phyloP scores from a whole-genome alignment of 1,140 invertebrate genomes.

The Stratiolaelaps scimitus region DNA sequence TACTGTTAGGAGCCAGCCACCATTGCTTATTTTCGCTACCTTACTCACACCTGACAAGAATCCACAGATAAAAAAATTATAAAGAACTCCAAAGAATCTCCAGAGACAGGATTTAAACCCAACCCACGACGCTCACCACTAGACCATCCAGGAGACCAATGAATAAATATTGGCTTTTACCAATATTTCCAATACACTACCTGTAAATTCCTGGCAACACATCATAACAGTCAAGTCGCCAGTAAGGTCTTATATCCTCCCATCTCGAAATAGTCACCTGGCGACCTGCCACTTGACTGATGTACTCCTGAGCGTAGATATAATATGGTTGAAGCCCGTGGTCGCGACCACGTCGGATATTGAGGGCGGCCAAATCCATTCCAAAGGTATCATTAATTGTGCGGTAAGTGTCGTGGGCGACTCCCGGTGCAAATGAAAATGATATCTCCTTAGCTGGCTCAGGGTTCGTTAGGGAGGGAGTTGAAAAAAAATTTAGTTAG shows the following conservation, averaged over 20 bases:
- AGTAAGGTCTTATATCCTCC: slow-evolving; percentile 3
- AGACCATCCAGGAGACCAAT: no score
- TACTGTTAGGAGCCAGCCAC: no score
- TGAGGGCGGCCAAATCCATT: slow-evolving; percentile 47
- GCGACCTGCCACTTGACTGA: not conserved
- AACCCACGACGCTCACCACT: no score
- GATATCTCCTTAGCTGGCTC: slow-evolving; percentile 1
- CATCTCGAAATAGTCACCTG: not conserved
- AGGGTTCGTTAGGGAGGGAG: no score
- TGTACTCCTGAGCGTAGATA: slow-evolving; percentile 41
- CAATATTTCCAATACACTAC: not conserved
- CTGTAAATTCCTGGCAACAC: slow-evolving; percentile 1
- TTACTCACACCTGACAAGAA: no score
- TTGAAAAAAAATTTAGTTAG: no score
- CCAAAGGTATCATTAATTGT: slow-evolving; percentile 37
- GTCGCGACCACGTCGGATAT: slow-evolving; percentile 58
- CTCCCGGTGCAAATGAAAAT: slow-evolving; percentile 4
- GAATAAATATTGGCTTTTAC: no score
- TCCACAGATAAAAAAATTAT: no score
- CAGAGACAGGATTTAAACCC: no score
- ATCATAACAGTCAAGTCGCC: not conserved
- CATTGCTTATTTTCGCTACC: no score
- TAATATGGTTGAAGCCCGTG: slow-evolving; percentile 72
- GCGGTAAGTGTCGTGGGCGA: not conserved
- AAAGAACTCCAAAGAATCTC: no score